Evolutionary conservation across 2,888 invertebrate genomes (phyloP), one percentile per base, ranked within the genome.

Genomic region (Dichetophora obliterata): DNA sequence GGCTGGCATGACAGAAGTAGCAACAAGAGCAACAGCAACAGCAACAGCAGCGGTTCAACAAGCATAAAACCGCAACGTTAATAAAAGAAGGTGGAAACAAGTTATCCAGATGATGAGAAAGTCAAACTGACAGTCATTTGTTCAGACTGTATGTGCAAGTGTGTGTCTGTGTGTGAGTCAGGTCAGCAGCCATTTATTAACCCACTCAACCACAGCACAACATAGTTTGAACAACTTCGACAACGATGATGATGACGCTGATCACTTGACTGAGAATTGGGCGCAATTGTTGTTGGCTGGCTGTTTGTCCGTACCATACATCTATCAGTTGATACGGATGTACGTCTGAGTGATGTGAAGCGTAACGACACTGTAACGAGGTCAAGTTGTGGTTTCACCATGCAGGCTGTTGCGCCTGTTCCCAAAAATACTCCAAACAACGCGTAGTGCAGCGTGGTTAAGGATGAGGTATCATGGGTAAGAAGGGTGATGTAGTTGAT

Each of bases 201-300:
- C 71, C 72, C 72, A 27, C 24, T 72, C 72, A 43, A 72, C 72
- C 72, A 43, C 72, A 72, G 24, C 63, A 9, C 16, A n/a, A 63
- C 63, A 34, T 8, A 31, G n/a, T 63, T 63, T n/a, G 34, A 31
- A 34, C 63, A 63, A 63, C 63, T 31, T 63, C 34, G 11, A 31
- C n/a, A 19, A 19, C 31, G 31, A 8, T 63, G 6, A 22, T 19
- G 54, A 9, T 19, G 54, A 22, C 59, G 22, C 14, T 22, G 59
- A 59, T 4, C 43, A 43, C 43, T 43, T 43, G 43, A 9, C 54
- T 24, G n/a, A 34, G 11, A 52, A 52, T 69, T 52, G 66, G 69
- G 24, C 52, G 5, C 69, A 52, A 69, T 69, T 50, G 68, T 19
- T 66, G 43, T 5, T 19, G 22, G 22, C 6, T 27, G n/a, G 43